Conservation (phyloP, 2,888 invertebrate genomes). For the Drosophila leonis region DNA sequence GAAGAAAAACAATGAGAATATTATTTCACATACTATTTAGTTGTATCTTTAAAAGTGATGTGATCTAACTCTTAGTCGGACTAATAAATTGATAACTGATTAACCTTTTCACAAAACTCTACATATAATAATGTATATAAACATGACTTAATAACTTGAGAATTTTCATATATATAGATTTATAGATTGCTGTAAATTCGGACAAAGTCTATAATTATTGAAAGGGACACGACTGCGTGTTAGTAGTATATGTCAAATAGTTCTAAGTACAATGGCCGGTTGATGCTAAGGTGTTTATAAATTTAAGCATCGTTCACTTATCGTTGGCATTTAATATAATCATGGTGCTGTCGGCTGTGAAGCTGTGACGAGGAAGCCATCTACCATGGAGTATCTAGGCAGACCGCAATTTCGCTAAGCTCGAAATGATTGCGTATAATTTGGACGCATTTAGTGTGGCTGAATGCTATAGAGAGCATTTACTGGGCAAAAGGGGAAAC, state of each 20-base stretch:
- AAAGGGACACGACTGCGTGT: no score
- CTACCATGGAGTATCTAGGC: conserved; percentile 23
- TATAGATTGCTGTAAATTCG: neutral
- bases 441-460: conserved; percentile 67
- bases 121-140: no score
- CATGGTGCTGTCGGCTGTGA: conserved; percentile 46
- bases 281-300: conserved; percentile 57
- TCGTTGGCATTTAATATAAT: conserved; percentile 28
- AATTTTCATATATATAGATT: no score
- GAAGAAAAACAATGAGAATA: neutral
- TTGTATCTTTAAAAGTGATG: neutral
- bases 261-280: neutral
- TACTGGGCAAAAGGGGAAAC: conserved; percentile 3
- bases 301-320: conserved; percentile 40
- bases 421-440: conserved; percentile 73
- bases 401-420: conserved; percentile 70
- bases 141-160: no score
- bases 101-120: neutral
- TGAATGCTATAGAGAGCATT: conserved; percentile 7
- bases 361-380: neutral
- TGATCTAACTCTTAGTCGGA: neutral
- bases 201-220: neutral
- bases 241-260: no score
- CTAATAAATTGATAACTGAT: neutral
- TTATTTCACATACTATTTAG: neutral